Percentiles rank a stretch among this genome's conserved stretches.
Conservation (phyloP, 2,113 vertebrate species). For the Pachyramphus minor region DNA sequence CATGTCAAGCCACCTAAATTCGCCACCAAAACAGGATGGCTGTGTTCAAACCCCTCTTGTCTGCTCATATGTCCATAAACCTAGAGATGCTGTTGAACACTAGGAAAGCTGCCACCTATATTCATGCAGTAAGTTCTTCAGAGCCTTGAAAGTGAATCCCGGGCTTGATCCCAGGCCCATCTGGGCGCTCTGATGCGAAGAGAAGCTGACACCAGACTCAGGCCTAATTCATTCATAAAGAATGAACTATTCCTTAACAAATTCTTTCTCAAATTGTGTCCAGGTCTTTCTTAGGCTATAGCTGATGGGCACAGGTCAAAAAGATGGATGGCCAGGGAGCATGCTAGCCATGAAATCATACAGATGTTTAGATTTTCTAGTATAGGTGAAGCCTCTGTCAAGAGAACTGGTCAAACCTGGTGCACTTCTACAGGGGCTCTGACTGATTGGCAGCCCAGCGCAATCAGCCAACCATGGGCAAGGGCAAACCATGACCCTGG, state of each 20-base stretch:
- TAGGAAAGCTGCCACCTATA: background rate
- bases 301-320: background rate
- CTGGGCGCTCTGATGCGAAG: background rate
- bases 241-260: background rate
- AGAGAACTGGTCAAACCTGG: background rate
- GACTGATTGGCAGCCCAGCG: background rate
- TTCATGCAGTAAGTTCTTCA: background rate
- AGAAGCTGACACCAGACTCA: background rate
- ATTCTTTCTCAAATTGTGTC: background rate
- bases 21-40: background rate
- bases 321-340: background rate
- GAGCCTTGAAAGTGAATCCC: background rate
- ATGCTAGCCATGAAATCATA: background rate
- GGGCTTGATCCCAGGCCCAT: background rate
- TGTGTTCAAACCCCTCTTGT: background rate
- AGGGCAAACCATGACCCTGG: background rate
- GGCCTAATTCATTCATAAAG: background rate
- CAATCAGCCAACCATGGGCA: background rate
- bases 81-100: background rate
- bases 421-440: background rate
- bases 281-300: background rate
- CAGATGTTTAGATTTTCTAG: background rate
- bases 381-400: background rate
- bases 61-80: background rate
- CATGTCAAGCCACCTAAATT: background rate